Evolutionary conservation across 2,888 invertebrate species (phyloP).

Genomic region (Cheilosia urbana): DNA sequence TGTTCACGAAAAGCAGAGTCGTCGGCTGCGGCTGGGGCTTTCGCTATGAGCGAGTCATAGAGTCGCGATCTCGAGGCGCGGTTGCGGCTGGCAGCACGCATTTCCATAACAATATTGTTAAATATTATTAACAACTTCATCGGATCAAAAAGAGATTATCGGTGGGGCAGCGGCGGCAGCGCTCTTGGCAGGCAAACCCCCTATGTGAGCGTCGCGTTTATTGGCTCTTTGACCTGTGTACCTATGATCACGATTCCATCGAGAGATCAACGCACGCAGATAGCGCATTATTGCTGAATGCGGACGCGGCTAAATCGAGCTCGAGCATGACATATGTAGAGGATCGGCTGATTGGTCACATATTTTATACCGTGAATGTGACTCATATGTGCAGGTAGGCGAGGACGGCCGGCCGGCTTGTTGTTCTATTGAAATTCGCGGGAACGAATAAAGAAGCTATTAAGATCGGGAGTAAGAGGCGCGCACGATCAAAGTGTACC

Average conservation of each 20-base stretch:
- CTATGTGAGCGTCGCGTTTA: conserved; percentile 49
- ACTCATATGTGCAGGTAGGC: conserved; percentile 42
- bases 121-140: conserved; percentile 76
- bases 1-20: conserved; percentile 24
- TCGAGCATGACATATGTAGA: conserved; percentile 64
- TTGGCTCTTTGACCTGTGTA: conserved; percentile 74
- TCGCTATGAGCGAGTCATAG: conserved; percentile 51
- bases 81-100: conserved; percentile 58
- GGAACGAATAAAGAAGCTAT: conserved; percentile 66
- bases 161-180: conserved; percentile 29
- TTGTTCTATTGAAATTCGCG: conserved; percentile 65
- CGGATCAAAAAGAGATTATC: conserved; percentile 75
- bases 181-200: conserved; percentile 41
- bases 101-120: conserved; percentile 74
- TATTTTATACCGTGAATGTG: conserved; percentile 43
- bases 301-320: conserved; percentile 71
- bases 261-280: conserved; percentile 66
- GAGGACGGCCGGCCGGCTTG: background rate
- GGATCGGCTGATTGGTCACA: conserved; percentile 70
- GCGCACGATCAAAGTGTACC: conserved; percentile 61
- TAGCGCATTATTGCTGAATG: conserved; percentile 68
- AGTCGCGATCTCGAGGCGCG: conserved; percentile 17
- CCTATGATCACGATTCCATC: conserved; percentile 72
- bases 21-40: conserved; percentile 18
- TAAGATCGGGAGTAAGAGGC: conserved; percentile 58